Conservation (phyloP, 2,888 invertebrate species). For the Adelognathus sp. region DNA sequence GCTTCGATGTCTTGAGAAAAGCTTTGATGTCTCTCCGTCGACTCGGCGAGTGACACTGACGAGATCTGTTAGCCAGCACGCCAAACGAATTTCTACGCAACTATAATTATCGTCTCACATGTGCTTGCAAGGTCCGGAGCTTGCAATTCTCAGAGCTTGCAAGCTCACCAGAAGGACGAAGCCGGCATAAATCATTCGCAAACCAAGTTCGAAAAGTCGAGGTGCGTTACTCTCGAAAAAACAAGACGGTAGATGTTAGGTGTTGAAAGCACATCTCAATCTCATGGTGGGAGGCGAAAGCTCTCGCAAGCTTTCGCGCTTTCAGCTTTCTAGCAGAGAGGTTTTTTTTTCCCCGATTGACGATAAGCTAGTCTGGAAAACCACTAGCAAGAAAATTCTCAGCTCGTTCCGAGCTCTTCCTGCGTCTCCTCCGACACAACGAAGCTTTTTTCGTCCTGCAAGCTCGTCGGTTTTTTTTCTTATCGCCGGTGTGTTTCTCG, state of each 20-base stretch:
- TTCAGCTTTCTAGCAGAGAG: background rate
- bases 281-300: background rate
- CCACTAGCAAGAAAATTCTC: background rate
- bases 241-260: conserved; percentile 2
- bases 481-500: conserved; percentile 17
- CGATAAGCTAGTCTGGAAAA: background rate
- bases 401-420: background rate
- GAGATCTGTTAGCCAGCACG: background rate
- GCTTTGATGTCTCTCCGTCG: background rate
- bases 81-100: conserved; percentile 7
- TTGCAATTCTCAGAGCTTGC: background rate
- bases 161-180: background rate
- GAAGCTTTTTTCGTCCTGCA: background rate
- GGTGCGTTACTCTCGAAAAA: background rate
- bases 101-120: background rate
- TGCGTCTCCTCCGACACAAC: background rate
- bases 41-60: background rate
- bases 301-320: background rate
- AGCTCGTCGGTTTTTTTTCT: conserved; percentile 32
- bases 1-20: conserved; percentile 13
- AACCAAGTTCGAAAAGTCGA: conserved; percentile 29
- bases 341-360: background rate
- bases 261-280: background rate
- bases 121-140: conserved; percentile 10
- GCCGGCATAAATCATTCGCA: background rate